A percentile compares a stretch with the other conserved stretches of the same genome.
phyloP scores from a whole-genome alignment of 2,797 vertebrate species.

The Poeciliopsis paucimaculata region DNA sequence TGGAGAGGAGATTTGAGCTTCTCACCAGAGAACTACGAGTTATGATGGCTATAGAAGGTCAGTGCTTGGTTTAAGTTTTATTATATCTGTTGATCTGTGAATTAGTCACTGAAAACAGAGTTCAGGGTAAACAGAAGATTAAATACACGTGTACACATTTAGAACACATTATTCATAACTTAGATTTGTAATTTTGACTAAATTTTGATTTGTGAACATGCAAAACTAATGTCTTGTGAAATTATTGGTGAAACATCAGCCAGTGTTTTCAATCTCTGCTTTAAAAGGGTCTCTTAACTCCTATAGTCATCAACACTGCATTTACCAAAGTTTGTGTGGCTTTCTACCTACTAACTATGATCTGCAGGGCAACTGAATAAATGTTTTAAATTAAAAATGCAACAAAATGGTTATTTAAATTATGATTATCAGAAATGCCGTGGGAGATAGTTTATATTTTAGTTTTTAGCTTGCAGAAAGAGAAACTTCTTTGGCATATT shows the following conservation, averaged over 20 bases:
- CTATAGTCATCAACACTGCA: neutral
- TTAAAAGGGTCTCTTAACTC: neutral
- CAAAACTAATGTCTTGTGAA: neutral
- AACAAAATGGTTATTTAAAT: neutral
- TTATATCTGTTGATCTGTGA: neutral
- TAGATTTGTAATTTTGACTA: neutral
- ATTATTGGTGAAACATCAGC: neutral
- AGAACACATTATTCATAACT: neutral
- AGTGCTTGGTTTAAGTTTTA: conserved; percentile 10
- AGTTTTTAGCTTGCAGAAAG: neutral
- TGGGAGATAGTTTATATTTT: neutral
- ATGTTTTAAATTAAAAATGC: neutral
- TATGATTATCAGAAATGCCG: neutral
- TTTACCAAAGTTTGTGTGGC: neutral
- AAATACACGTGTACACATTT: neutral
- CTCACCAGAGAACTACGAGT: conserved; percentile 88
- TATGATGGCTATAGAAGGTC: conserved; percentile 91
- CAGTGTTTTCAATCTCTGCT: neutral
- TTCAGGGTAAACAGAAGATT: neutral
- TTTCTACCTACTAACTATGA: neutral
- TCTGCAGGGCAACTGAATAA: neutral
- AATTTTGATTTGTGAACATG: neutral
- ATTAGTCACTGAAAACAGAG: neutral
- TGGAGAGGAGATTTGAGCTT: conserved; percentile 89
- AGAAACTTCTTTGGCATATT: too few species aligned